Conservation (phyloP, 2,888 invertebrate genomes). For the Sylvicola fuscatus region DNA sequence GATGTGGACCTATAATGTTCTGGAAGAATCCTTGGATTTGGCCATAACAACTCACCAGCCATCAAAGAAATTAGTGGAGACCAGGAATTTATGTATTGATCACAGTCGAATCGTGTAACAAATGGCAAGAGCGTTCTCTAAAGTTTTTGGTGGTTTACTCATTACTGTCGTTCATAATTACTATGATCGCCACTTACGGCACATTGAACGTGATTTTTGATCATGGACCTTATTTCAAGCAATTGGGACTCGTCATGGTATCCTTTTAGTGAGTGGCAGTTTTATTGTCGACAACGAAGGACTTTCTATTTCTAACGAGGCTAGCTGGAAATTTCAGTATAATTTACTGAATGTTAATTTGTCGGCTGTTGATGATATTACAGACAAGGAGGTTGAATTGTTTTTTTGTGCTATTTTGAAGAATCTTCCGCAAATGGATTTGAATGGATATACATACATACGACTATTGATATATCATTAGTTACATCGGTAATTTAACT, state of each 20-base stretch:
- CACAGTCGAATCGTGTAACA: slow-evolving; percentile 47
- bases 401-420: slow-evolving; percentile 41
- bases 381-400: slow-evolving; percentile 40
- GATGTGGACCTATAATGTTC: slow-evolving; percentile 51
- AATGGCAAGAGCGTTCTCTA: slow-evolving; percentile 38
- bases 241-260: slow-evolving; percentile 37
- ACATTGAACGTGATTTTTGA: slow-evolving; percentile 39
- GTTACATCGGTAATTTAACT: slow-evolving; percentile 39
- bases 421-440: slow-evolving; percentile 43
- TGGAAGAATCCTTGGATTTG: too few species aligned
- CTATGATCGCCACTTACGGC: slow-evolving; percentile 39
- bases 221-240: slow-evolving; percentile 38
- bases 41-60: slow-evolving; percentile 34
- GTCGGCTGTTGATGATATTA: slow-evolving; percentile 31
- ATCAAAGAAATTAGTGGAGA: slow-evolving; percentile 34
- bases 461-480: slow-evolving; percentile 37
- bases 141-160: slow-evolving; percentile 45
- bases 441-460: slow-evolving; percentile 42
- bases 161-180: slow-evolving; percentile 39
- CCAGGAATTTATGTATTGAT: slow-evolving; percentile 38
- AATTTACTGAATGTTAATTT: slow-evolving; percentile 37
- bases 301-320: slow-evolving; percentile 35
- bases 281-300: slow-evolving; percentile 41
- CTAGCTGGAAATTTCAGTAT: slow-evolving; percentile 30
- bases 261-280: slow-evolving; percentile 39